Evolutionary conservation across 2,888 invertebrate genomes (phyloP), one percentile per base, ranked within the genome.

Genomic region (Metellina segmentata): DNA sequence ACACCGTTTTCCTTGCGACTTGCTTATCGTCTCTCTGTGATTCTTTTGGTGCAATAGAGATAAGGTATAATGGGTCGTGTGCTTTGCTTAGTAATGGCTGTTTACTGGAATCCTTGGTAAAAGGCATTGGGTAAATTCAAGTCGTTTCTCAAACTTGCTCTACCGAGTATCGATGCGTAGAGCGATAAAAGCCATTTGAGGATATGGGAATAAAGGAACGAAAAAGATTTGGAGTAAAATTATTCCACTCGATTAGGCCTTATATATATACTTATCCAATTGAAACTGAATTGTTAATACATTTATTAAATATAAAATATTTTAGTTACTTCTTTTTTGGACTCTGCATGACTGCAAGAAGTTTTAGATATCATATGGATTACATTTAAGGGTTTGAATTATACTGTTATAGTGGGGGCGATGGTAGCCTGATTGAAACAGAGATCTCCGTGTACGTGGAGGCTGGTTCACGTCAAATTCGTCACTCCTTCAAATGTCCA

Each of bases 51-150:
- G 16, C 79, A 78, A 51, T 61, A 20, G 61, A 79, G 85, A 85
- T 85, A 85, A 85, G 85, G 74, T 16, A 85, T 52, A 75, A 53
- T 52, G 48, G 19, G 53, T 34, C 48, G 61, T 85, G 48, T 48
- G 85, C 34, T 48, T 61, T 52, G 85, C 74, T 74, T 85, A 61
- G 85, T 75, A 85, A 85, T 75, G 85, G 75, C 53, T 61, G 53
- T 85, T 85, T 85, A 53, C 34, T 20, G 74, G 48, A 75, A 85
- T 85, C 74, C 61, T 61, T 61, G 61, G 61, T 61, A 61, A 61
- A 61, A 61, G 61, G 61, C 61, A 61, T 61, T 16, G 61, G 8
- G 13, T 61, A 61, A 61, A 61, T 61, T 61, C 61, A 16, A 61
- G 61, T 16, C 61, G 7, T 61, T 61, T 61, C 61, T 61, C 61